Evolutionary conservation across 1,140 invertebrate species (phyloP), one percentile per base, ranked within the genome.

Genomic region (Lysiphlebus fabarum): DNA sequence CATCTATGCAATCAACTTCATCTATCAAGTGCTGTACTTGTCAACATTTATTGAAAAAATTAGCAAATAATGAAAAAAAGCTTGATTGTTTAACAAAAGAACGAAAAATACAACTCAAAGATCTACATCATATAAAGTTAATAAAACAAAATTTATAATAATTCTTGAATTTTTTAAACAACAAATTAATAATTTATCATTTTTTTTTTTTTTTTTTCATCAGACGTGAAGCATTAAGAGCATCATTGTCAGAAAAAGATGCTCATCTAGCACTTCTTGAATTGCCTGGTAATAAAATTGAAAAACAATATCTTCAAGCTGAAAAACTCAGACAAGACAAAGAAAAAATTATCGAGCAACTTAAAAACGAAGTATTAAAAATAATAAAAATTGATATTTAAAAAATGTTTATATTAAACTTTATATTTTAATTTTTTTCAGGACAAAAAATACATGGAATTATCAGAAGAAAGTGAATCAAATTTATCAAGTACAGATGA

Each of bases 241-340:
- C 87, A 49, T 86, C 89, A 2, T 87, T 94, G 44, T 91, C 88
- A 70, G 91, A 94, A 69, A 93, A 93, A 71, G 92, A 94, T 75
- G 86, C 90, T 12, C 89, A 91, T 71, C 83, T 94, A 63, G 91
- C 90, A 1, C 76, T 93, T 58, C 71, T 94, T 47, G 91, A 94
- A 77, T 85, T 92, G 73, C 87, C 87, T 38, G 86, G 87, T 26
- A 84, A 88, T 55, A 84, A 87, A 72, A 85, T 83, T 44, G 82
- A 83, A 47, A 77, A 72, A 59, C 85, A 87, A 63, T 83, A 84
- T 6, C 82, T 84, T 61, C 81, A 86, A 72, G 84, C 81, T 34
- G 86, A 90, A 48, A 78, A 78, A 62, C 72, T 91, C 40, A 84
- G 81, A 67, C 73, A 72, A 11, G 88, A 91, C 55, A 83, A 83